Evolutionary conservation across 2,888 invertebrate species (phyloP).

Genomic region (Drosophila seclusa): DNA sequence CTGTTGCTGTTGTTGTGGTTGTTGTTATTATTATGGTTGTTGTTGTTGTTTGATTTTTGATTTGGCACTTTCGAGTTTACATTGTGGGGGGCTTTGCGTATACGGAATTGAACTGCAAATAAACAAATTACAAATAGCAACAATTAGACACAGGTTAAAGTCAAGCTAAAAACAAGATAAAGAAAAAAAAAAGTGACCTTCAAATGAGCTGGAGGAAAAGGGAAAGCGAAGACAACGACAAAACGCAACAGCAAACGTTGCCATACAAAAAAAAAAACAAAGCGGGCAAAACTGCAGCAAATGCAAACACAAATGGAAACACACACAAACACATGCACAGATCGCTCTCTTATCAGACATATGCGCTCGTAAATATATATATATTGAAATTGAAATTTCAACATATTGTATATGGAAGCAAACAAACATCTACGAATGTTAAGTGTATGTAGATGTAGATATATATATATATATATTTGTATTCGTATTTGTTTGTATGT

Average conservation of each 20-base stretch:
- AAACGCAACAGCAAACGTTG: constrained; percentile 19
- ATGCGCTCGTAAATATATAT: not conserved
- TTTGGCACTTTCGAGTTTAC: constrained; percentile 54
- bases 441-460: not conserved
- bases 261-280: not conserved
- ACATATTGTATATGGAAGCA: constrained; percentile 11
- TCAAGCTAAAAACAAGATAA: constrained; percentile 33
- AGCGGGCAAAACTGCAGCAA: constrained; percentile 22
- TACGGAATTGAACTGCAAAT: constrained; percentile 48
- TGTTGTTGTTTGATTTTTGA: constrained; percentile 24
- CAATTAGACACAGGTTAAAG: constrained; percentile 52
- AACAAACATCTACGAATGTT: constrained; percentile 6
- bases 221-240: constrained; percentile 50
- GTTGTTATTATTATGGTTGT: constrained; percentile 20
- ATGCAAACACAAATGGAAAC: constrained; percentile 6
- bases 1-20: constrained; percentile 2
- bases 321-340: not conserved
- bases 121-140: constrained; percentile 8
- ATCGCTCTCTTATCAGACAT: constrained; percentile 25
- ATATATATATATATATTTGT: not conserved
- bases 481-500: constrained; percentile 1
- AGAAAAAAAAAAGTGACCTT: constrained; percentile 56
- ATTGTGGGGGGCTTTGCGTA: constrained; percentile 48
- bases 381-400: constrained; percentile 7
- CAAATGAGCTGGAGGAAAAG: constrained; percentile 50